Evolutionary conservation across 2,113 vertebrate genomes (phyloP), one percentile per base, ranked within the genome.

Genomic region (Microcebus ravelobensis): DNA sequence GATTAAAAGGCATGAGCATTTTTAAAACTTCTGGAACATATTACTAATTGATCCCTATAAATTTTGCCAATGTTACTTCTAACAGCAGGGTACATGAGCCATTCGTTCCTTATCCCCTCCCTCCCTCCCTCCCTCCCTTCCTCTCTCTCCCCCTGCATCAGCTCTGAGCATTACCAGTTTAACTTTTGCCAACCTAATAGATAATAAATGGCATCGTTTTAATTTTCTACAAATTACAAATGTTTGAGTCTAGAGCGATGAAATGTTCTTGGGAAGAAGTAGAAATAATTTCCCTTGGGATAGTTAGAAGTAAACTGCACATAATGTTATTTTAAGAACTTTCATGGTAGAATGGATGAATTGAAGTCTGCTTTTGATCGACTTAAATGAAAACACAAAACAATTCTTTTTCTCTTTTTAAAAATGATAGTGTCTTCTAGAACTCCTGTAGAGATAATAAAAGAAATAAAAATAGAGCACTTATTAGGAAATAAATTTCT

Each of bases 401-500:
- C 6, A 17, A 15, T 6, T 65, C n/a, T 74, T 74, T 96, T 59
- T 59, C 86, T 3, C 39, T 97, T 20, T 81, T 17, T 8, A 63
- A 34, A 92, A 96, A 94, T 86, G 18, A 29, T 95, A 9, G 65
- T 92, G 77, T 97, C 77, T 97, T 97, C 68, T 90, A 73, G 68
- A 77, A 82, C 13, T 93, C 55, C 31, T 86, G 23, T 61, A 87
- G 48, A 83, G 88, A 86, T 93, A 96, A 94, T 90, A 97, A 95
- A 61, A 50, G 79, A 76, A 96, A 92, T 82, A 80, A 71, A 86
- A 95, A 97, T 96, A 96, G 96, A 90, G 87, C 67, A 90, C 79
- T 87, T 95, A 94, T 92, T 98, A 97, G 93, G 97, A 97, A 98
- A 97, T 90, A 94, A 20, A 79, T 98, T 97, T 98, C 96, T 97